Evolutionary conservation across 2,888 invertebrate genomes (phyloP).

Genomic region (Malthinus flaveolus): DNA sequence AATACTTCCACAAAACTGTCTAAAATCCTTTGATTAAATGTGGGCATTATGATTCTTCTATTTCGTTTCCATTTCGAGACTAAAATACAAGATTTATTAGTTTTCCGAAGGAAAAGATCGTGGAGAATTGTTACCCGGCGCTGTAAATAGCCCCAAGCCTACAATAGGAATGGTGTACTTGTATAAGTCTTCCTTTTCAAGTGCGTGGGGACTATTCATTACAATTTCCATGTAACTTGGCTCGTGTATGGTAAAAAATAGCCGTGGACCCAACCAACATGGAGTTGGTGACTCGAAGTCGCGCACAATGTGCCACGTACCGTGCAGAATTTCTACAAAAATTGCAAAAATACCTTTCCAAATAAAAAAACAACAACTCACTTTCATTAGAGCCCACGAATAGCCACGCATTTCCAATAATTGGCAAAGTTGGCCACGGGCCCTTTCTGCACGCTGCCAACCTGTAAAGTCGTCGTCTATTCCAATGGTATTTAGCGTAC

Average conservation of each 20-base stretch:
- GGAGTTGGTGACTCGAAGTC: not conserved
- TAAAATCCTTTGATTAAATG: slow-evolving; percentile 66
- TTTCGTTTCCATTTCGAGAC: slow-evolving; percentile 64
- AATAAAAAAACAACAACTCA: not conserved
- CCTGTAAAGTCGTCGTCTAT: not conserved
- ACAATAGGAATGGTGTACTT: slow-evolving; percentile 20
- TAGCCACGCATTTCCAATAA: slow-evolving; percentile 38
- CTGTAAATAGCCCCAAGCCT: slow-evolving; percentile 33
- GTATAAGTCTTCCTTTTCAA: slow-evolving; percentile 33
- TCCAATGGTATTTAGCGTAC: not conserved
- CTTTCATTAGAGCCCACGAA: slow-evolving; percentile 34
- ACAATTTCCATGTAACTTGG: slow-evolving; percentile 32
- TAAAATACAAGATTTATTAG: slow-evolving; percentile 37
- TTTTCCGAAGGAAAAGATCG: not conserved
- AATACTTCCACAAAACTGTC: slow-evolving; percentile 65
- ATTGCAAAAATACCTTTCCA: not conserved
- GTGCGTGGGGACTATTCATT: slow-evolving; percentile 27
- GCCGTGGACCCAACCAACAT: slow-evolving; percentile 28
- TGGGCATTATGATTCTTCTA: slow-evolving; percentile 63
- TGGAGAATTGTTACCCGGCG: slow-evolving; percentile 31
- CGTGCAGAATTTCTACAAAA: no score
- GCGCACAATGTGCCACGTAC: no score
- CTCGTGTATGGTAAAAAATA: slow-evolving; percentile 20
- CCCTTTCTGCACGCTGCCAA: slow-evolving; percentile 33
- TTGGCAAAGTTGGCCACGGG: slow-evolving; percentile 35